Evolutionary conservation across 2,888 invertebrate genomes (phyloP).

Genomic region (Tetheella fluctuosa): DNA sequence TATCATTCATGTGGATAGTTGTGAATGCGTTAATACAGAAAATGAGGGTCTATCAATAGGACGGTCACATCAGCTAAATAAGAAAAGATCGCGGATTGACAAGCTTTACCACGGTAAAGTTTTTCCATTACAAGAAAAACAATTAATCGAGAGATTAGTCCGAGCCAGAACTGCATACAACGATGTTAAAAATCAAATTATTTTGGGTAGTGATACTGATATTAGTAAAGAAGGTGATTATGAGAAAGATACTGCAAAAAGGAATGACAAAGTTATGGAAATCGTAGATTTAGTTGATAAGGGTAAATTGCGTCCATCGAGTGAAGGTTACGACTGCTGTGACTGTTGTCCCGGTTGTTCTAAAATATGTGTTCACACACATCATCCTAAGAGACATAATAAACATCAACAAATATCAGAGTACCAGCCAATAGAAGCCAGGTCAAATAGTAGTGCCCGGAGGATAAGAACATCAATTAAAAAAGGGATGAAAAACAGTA

Average conservation of each 20-base stretch:
- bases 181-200: background rate
- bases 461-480: constrained; percentile 25
- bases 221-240: background rate
- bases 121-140: background rate
- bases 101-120: background rate
- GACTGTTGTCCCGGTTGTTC: constrained; percentile 46
- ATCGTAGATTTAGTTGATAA: constrained; percentile 48
- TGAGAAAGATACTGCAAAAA: background rate
- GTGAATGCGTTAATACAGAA: background rate
- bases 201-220: background rate
- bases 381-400: background rate
- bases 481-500: constrained; percentile 26
- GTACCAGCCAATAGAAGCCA: constrained; percentile 25
- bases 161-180: background rate
- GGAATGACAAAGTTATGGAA: constrained; percentile 33
- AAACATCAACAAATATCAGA: constrained; percentile 24
- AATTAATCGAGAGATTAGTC: background rate
- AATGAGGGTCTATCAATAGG: background rate
- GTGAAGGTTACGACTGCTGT: constrained; percentile 46
- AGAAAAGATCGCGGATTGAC: background rate
- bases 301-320: constrained; percentile 39
- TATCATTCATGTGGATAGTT: background rate
- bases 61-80: background rate
- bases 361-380: constrained; percentile 26
- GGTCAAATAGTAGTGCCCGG: no score